These are phyloP conservation scores for Cactoblastis cactorum DNA, from an alignment of 2,888 invertebrate genomes.

Conservation along the genomic window DNA sequence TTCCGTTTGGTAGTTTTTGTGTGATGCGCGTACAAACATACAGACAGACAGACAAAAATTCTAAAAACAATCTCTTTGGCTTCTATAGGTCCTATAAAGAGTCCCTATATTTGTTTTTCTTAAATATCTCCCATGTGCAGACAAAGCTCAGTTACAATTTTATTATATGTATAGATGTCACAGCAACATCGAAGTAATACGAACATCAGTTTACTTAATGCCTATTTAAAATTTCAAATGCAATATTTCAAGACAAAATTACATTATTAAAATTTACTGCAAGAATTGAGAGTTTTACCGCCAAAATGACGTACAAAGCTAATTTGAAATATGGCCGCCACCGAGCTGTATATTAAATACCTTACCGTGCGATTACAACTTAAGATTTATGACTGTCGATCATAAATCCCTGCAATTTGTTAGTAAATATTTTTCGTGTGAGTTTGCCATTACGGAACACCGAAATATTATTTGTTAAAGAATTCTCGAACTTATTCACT, in stretches of 20 bases:
- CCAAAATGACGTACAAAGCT: conserved; percentile 4
- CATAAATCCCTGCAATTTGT: conserved; percentile 6
- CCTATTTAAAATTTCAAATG: too few relatives aligned
- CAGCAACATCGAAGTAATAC: too few relatives aligned
- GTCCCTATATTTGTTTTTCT: too few relatives aligned
- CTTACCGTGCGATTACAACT: background rate
- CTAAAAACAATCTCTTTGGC: too few relatives aligned
- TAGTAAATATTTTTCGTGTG: background rate
- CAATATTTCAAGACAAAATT: background rate
- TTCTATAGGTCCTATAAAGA: too few relatives aligned
- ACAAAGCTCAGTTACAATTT: too few relatives aligned
- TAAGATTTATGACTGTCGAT: conserved; percentile 10
- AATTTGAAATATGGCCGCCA: conserved; percentile 1
- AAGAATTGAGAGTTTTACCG: background rate
- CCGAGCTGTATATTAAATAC: conserved; percentile 5
- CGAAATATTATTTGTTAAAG: background rate
- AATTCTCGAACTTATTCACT: background rate
- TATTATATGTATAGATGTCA: too few relatives aligned
- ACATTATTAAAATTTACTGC: background rate
- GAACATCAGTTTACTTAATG: too few relatives aligned
- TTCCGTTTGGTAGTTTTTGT: too few relatives aligned
- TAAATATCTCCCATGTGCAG: too few relatives aligned
- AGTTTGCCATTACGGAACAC: background rate
- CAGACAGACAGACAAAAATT: too few relatives aligned
- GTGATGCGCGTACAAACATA: too few relatives aligned